These are phyloP conservation scores for Hyppa rectilinea DNA, from an alignment of 2,888 invertebrate species.

Conservation along the genomic window DNA sequence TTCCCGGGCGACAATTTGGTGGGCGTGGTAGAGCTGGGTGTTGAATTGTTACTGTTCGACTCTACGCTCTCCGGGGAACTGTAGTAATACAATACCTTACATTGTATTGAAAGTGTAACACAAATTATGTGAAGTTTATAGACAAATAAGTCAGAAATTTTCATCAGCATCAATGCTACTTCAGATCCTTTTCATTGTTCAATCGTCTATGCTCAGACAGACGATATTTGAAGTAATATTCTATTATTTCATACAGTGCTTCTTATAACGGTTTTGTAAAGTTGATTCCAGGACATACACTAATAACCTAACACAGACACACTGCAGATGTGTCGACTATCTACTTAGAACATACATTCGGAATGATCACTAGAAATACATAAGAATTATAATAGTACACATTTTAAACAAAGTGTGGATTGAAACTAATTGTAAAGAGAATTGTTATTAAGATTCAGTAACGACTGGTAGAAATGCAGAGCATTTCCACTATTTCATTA, in stretches of 20 bases:
- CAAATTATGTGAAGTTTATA: slow-evolving; percentile 1
- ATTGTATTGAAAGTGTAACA: slow-evolving; percentile 22
- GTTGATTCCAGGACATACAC: slow-evolving; percentile 30
- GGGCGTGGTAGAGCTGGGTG: slow-evolving; percentile 89
- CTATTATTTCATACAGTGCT: not conserved
- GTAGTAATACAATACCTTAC: slow-evolving; percentile 57
- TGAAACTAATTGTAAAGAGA: slow-evolving; percentile 13
- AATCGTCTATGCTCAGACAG: not conserved
- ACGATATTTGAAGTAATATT: not conserved
- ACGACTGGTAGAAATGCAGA: not conserved
- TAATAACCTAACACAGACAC: slow-evolving; percentile 30
- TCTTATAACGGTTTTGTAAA: not conserved
- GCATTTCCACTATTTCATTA: too few species aligned
- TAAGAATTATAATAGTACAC: not conserved
- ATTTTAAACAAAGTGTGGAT: not conserved
- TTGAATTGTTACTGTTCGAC: slow-evolving; percentile 87
- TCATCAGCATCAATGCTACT: not conserved
- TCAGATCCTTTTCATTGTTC: not conserved
- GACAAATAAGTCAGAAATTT: not conserved
- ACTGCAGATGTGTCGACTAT: slow-evolving; percentile 12
- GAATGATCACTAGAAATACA: slow-evolving; percentile 5
- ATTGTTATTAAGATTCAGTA: not conserved
- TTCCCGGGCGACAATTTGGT: slow-evolving; percentile 96
- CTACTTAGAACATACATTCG: slow-evolving; percentile 6
- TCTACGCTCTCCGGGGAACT: slow-evolving; percentile 85